Evolutionary conservation across 2,888 invertebrate genomes (phyloP), one percentile per base, ranked within the genome.

Genomic region (Chrysopilus asiliformis): DNA sequence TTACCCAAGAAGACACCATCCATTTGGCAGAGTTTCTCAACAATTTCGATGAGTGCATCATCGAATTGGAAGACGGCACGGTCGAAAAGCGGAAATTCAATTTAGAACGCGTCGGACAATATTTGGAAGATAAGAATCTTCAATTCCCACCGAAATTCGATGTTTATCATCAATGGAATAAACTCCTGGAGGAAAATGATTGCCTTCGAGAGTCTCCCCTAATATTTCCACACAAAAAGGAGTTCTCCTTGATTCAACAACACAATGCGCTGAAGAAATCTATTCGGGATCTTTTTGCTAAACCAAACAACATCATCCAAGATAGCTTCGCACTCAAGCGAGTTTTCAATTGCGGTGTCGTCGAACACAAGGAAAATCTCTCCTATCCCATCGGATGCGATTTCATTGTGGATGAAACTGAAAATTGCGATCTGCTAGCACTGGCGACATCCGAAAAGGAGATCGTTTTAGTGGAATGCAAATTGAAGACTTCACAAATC

Each of bases 1-100:
- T 87, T 50, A 82, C 83, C 8, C 89, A 90, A 55, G 89, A 91
- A 58, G 91, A 89, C 53, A 69, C 89, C 5, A 76, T 79, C n/a
- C 85, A 86, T 52, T 82, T 93, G 40, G 85, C 89, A 1, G 89
- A 91, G 49, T 93, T 93, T 58, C 65, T 94, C 14, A 78, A 84
- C 47, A 84, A 82, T 52, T 87, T 90, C 60, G 83, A 85, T 53
- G 64, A 68, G 43, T 52, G 50, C 34, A 50, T 53, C 18, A 49
- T 50, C 6, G 52, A 33, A 30, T 3, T 16, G 54, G 55, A 52
- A 17, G 55, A 55, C 29, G 52, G 53, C 14, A 48, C 48, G 1
- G 40, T 56, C 47, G 44, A 63, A 47, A 55, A 65, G 50, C 46
- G 76, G 43, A 65, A 74, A 48, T 86, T 87, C 51, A 85, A 86